Evolutionary conservation across 1,140 invertebrate genomes (phyloP), one percentile per base, ranked within the genome.

Genomic region (Trialeurodes vaporariorum): DNA sequence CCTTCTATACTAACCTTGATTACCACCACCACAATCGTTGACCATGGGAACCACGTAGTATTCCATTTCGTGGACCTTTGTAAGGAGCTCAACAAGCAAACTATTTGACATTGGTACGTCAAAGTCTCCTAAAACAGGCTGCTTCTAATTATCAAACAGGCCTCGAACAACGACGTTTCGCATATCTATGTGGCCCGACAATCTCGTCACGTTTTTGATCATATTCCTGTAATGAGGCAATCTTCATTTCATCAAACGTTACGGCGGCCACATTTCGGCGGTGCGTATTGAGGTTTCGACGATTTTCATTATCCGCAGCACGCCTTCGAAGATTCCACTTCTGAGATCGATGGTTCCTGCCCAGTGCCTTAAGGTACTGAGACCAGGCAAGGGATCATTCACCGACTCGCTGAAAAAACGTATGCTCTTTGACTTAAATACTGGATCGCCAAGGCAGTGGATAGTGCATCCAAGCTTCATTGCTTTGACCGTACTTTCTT

Each of bases 131-230:
- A 25, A 62, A 17, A 25, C 27, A n/a, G n/a, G n/a, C n/a, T n/a
- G n/a, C n/a, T n/a, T n/a, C n/a, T n/a, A n/a, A n/a, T n/a, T n/a
- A n/a, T 62, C 27, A 22, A 62, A 62, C 25, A 62, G 25, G 61
- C 61, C 61, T 62, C 61, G 25, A 17, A 25, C 61, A 24, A 62
- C 27, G 12, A 62, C 27, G n/a, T 25, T 26, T 62, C 27, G 61
- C 61, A 62, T 62, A 25, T 62, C 24, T 62, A 23, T 62, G 61
- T 62, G 61, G 61, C 23, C 61, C 61, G 25, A 62, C n/a, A 17
- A 62, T 23, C 27, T 62, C 24, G 27, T 62, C 24, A 62, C 27
- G 25, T 25, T 62, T 62, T 62, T 62, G 25, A 1, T 25, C 24
- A 12, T 62, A 62, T 62, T 62, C 61, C 1, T 62, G 27, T 25